Base-by-base conservation (phyloP, 2,888 invertebrate genomes). In the Miltochrista miniata region DNA sequence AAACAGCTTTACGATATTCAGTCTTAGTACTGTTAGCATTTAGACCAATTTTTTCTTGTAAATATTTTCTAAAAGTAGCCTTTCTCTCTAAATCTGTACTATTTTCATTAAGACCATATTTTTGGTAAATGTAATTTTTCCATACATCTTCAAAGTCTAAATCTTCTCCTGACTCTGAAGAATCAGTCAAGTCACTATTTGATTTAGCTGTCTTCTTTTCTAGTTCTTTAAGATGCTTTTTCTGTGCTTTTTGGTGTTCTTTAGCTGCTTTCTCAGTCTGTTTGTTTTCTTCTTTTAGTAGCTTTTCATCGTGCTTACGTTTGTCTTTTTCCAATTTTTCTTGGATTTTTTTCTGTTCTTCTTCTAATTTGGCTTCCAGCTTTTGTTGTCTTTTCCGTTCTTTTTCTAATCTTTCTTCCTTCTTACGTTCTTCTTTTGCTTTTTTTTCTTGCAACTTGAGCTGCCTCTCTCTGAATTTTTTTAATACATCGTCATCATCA, bases 81-180 rank as follows among this genome's bases (percentile, higher is more conserved):
- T 81, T 76, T 56, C 80, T 87, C 50, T 86, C 85, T 34, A 84
- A 55, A 11, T 74, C 68, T 1, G 81, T 80, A 51, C 86, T 90
- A 15, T 67, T 60, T 31, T 64, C 58, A 37, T 72, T 74, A 49
- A 90, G 70, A 10, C 83, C 85, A 59, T 87, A 87, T 59, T 86
- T 87, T 30, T 76, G 60, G 56, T 84, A 89, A 9, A 90, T 75
- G 44, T 86, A 81, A 41, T 70, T 74, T 62, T 84, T 84, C 85
- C 87, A 90, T 42, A 90, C 65, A 43, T 88, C 85, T 66, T 86
- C 85, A n/a, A 90, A 61, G 42, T 90, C 87, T n/a, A 84, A 55
- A 51, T 76, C 66, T 55, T 72, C 82, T 1, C 46, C 51, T 29
- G 77, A 76, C 52, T 83, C 82, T 9, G 61, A 51, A 2, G 77